Percentiles rank a stretch among this genome's conserved stretches.
These are phyloP conservation scores for Melanotaenia maccullochi DNA, from an alignment of 2,797 vertebrate species.

Conservation along the genomic window DNA sequence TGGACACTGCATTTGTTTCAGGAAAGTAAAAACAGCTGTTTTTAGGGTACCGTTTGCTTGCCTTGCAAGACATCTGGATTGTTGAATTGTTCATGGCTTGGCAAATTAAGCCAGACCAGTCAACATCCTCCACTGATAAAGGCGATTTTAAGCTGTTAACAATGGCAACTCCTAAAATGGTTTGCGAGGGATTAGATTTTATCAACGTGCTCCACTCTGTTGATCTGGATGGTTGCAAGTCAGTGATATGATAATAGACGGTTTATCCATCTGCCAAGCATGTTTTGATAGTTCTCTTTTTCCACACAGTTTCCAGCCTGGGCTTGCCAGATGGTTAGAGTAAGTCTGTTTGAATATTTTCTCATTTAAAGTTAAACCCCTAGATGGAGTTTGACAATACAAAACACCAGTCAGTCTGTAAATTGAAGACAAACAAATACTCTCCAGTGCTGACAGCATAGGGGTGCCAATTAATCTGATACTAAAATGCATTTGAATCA, in stretches of 20 bases:
- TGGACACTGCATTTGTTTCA: not conserved
- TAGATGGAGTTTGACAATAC: not conserved
- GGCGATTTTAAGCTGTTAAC: not conserved
- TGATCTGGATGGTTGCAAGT: not conserved
- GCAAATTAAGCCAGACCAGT: not conserved
- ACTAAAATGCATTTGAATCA: slow-evolving; percentile 37
- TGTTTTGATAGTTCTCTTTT: not conserved
- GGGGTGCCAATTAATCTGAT: slow-evolving; percentile 3
- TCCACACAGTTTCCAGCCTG: not conserved
- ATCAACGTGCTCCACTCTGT: not conserved
- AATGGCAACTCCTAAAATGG: not conserved
- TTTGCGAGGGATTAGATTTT: not conserved
- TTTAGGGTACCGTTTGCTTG: not conserved
- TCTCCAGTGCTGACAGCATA: not conserved
- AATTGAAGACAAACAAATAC: slow-evolving; percentile 23
- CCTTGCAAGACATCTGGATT: not conserved
- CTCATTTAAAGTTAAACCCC: not conserved
- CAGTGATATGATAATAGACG: not conserved
- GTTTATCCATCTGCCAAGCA: not conserved
- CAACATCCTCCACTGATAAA: not conserved
- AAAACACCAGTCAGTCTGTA: slow-evolving; percentile 9
- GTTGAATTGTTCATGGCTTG: not conserved
- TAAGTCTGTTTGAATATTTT: slow-evolving; percentile 4
- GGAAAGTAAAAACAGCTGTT: slow-evolving; percentile 1
- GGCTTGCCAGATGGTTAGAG: slow-evolving; percentile 8